phyloP scores from a whole-genome alignment of 2,113 vertebrate genomes.

The Labrus mixtus region DNA sequence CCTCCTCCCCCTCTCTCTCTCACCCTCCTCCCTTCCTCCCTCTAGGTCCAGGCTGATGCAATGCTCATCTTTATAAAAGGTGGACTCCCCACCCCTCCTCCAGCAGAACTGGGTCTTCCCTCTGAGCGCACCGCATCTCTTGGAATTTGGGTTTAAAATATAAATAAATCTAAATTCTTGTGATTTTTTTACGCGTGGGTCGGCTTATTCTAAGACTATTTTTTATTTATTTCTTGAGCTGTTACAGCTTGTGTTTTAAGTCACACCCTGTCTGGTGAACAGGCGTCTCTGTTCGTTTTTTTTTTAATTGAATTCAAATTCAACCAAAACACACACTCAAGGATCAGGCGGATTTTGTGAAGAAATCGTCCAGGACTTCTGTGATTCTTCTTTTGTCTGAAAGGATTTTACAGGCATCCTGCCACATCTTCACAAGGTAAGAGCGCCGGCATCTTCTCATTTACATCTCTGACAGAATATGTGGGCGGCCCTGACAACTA shows the following conservation, averaged over 20 bases:
- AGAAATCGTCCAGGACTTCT: slow-evolving; percentile 49
- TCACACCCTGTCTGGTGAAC: background rate
- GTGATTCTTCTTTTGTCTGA: background rate
- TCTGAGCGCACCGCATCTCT: slow-evolving; percentile 10
- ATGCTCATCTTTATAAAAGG: slow-evolving; percentile 75
- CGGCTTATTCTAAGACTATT: background rate
- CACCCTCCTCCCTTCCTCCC: background rate
- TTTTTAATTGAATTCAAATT: background rate
- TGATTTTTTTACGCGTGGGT: slow-evolving; percentile 1
- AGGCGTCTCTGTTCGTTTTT: background rate
- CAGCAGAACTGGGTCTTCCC: slow-evolving; percentile 38
- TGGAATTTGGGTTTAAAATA: slow-evolving; percentile 14
- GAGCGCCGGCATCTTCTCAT: slow-evolving; percentile 36
- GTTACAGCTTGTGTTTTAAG: background rate
- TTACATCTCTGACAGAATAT: background rate
- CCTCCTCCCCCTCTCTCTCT: background rate
- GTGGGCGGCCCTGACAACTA: background rate
- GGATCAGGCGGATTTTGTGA: slow-evolving; percentile 26
- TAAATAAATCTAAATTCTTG: background rate
- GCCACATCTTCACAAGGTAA: slow-evolving; percentile 62
- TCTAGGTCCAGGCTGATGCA: slow-evolving; percentile 78
- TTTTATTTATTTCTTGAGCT: background rate
- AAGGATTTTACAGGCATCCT: slow-evolving; percentile 55
- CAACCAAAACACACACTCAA: background rate
- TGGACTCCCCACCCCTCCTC: slow-evolving; percentile 44